Conservation (phyloP, 2,888 invertebrate genomes). For the Acanthococcus lagerstroemiae region DNA sequence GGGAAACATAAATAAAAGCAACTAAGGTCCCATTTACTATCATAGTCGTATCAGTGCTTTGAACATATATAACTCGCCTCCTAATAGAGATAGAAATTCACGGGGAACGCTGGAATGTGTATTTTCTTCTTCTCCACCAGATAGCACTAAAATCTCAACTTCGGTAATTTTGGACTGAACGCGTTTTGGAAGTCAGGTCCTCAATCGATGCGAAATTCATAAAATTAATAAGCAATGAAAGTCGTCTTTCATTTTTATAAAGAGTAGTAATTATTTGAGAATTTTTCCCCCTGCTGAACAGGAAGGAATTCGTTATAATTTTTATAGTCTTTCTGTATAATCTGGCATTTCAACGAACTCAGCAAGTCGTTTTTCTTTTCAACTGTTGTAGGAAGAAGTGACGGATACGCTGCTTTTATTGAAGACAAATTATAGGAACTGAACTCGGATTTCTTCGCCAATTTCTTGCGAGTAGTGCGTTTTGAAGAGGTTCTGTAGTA, state of each 20-base stretch:
- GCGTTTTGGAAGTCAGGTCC: too few relatives aligned
- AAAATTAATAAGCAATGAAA: neutral
- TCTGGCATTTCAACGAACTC: neutral
- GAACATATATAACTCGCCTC: too few relatives aligned
- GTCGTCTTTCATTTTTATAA: neutral
- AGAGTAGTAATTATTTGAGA: neutral
- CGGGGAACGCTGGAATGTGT: too few relatives aligned
- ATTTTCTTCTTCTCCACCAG: too few relatives aligned
- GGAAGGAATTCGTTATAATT: neutral
- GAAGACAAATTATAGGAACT: neutral
- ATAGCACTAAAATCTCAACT: too few relatives aligned
- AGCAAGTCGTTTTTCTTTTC: constrained; percentile 13
- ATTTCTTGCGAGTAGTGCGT: neutral
- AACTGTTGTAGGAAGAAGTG: neutral
- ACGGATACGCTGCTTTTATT: constrained; percentile 6
- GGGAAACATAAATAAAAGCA: too few relatives aligned
- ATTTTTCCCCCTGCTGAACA: neutral
- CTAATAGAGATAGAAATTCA: too few relatives aligned
- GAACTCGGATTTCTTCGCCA: neutral
- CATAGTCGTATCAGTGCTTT: too few relatives aligned
- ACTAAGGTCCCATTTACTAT: too few relatives aligned
- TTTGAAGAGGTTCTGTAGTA: neutral
- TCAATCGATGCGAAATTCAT: too few relatives aligned
- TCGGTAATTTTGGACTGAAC: too few relatives aligned
- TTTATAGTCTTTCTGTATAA: constrained; percentile 2